Base-by-base conservation (phyloP, 2,888 invertebrate species). In the Sthenelais limicola region DNA sequence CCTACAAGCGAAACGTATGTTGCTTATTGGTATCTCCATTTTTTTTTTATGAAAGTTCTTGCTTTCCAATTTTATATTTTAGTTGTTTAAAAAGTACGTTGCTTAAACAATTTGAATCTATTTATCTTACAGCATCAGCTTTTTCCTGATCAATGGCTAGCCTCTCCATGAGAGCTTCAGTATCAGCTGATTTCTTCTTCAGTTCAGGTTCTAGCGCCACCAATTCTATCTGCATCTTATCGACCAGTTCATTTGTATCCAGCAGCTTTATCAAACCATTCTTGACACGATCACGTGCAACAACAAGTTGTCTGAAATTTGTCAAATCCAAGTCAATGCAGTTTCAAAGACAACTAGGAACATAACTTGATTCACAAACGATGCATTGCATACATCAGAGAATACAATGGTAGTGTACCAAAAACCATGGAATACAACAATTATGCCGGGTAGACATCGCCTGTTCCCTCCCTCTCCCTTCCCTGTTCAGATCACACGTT, bases 201-300 rank as follows among this genome's bases (percentile, higher is more conserved):
- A 96, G 88, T 77, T 93, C 90, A 0, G 96, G 96, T 77, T 93
- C 94, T 90, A 96, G 91, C 0, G 92, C 91, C 9, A 92, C 92
- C 58, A 96, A 89, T 79, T 94, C 93, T 74, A 92, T 91, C 87
- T 95, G 94, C 96, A 97, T 96, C 3, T 92, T 91, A 35, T 92
- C 93, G 0, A 96, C 94, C 24, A 93, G 91, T 28, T 91, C 91
- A 82, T 94, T 94, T 0, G 94, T 94, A 88, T 94, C 94, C 82
- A 92, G 91, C 12, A 94, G 86, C 91, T 94, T 94, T 91, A 92
- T 84, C 18, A 87, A 82, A 77, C 87, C 88, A 77, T 88, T 88
- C 76, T 85, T 84, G 35, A 88, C 87, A 73, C 87, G 81, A 67
- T 87, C 86, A 43, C 84, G 77, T 3, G 86, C 84, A 52, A 51